These are phyloP conservation scores for Pseudolaguvia tuberculata DNA, from an alignment of 2,113 vertebrate species.

Conservation along the genomic window DNA sequence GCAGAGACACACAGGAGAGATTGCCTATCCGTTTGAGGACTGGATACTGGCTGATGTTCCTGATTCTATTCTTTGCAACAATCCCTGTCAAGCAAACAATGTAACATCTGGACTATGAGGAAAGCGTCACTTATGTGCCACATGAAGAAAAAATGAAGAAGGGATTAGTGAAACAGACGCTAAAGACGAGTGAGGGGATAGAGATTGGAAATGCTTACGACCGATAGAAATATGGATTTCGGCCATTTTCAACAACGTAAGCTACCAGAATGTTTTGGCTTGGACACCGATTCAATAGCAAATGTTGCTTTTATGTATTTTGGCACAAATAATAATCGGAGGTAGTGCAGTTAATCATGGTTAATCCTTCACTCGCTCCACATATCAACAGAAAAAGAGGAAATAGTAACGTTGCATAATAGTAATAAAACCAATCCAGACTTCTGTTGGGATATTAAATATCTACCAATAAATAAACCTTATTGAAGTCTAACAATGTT, in stretches of 20 bases:
- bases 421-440: neutral
- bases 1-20: neutral
- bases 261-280: neutral
- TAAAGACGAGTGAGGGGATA: neutral
- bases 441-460: neutral
- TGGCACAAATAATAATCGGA: neutral
- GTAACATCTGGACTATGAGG: slow-evolving; percentile 19
- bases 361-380: neutral
- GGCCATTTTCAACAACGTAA: neutral
- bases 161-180: neutral
- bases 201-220: too few species aligned
- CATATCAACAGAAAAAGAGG: neutral
- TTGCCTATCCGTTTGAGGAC: neutral
- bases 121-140: slow-evolving; percentile 4
- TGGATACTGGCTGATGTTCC: neutral
- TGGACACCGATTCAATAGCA: neutral
- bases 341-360: neutral
- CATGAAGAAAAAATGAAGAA: neutral
- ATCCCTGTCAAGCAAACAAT: neutral
- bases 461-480: neutral
- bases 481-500: neutral
- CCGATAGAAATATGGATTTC: neutral
- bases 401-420: neutral
- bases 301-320: slow-evolving; percentile 7
- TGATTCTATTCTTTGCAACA: slow-evolving; percentile 6